Base-by-base conservation (phyloP, 2,888 invertebrate genomes). In the Eilema caniola region DNA sequence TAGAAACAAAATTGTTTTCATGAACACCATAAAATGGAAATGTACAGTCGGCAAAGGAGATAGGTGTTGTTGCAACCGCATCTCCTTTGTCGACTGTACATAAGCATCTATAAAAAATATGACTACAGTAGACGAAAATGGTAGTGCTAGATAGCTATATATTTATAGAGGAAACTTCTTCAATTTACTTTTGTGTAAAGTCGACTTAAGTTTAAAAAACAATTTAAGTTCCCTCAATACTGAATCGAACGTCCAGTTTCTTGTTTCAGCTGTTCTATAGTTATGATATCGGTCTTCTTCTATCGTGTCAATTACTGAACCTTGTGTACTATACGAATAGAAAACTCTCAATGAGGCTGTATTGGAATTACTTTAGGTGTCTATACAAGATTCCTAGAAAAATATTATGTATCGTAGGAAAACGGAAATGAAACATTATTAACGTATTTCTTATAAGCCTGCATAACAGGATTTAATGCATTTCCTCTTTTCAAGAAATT, bases 1-100 rank as follows among this genome's bases (percentile, higher is more conserved):
- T 81, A 92, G 91, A 83, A 62, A 5, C 78, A 31, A 56, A 71
- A 72, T 59, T 24, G 8, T 3, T 59, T 4, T 25, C 16, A 16
- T 59, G 59, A 61, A 28, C 8, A 31, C 3, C 10, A 33, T 28
- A 20, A 20, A 60, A 20, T 31, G 61, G 25, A 31, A 33, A 20
- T 0, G 11, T 14, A 62, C 0, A 62, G 23, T n/a, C n/a, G n/a
- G n/a, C n/a, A n/a, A n/a, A n/a, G n/a, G n/a, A n/a, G n/a, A n/a
- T n/a, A n/a, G n/a, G n/a, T n/a, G n/a, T n/a, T n/a, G n/a, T n/a
- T n/a, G n/a, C n/a, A n/a, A n/a, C n/a, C n/a, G n/a, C n/a, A n/a
- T n/a, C n/a, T n/a, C n/a, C n/a, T n/a, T n/a, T n/a, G n/a, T n/a
- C n/a, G n/a, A n/a, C n/a, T n/a, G n/a, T n/a, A n/a, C n/a, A n/a